Conservation (phyloP, 2,113 vertebrate species). For the Caloenas nicobarica region DNA sequence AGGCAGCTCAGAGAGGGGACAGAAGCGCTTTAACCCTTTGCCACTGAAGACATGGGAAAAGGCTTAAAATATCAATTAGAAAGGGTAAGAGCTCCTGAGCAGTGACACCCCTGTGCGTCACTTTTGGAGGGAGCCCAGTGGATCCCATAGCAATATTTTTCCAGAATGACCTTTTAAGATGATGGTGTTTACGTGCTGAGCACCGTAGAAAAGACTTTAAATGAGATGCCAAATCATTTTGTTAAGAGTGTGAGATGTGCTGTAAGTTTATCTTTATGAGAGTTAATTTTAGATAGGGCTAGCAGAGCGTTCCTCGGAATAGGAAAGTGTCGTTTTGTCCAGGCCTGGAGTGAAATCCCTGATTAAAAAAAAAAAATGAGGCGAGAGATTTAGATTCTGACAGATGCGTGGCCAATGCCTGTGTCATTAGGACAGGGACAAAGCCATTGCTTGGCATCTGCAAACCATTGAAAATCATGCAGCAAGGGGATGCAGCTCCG, state of each 20-base stretch:
- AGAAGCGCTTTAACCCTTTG: not conserved
- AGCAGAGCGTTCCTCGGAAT: not conserved
- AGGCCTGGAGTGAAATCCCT: not conserved
- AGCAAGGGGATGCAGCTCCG: not conserved
- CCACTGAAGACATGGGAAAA: not conserved
- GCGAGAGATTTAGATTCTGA: not conserved
- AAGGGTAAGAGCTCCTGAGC: not conserved
- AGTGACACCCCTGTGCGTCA: not conserved
- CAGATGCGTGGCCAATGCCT: not conserved
- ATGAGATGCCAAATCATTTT: not conserved
- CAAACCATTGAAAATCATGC: not conserved
- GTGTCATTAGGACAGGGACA: not conserved
- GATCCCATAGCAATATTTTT: not conserved
- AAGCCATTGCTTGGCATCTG: not conserved
- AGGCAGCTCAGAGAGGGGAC: not conserved
- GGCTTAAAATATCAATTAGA: not conserved
- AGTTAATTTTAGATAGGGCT: conserved; percentile 3
- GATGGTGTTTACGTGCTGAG: not conserved
- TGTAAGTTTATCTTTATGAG: conserved; percentile 4
- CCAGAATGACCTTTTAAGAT: not conserved
- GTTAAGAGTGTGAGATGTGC: not conserved
- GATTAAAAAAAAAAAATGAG: not conserved
- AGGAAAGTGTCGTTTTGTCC: not conserved
- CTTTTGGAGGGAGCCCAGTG: not conserved
- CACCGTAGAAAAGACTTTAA: not conserved